Base-by-base conservation (phyloP, 2,113 vertebrate species). In the Phyllostomus discolor region DNA sequence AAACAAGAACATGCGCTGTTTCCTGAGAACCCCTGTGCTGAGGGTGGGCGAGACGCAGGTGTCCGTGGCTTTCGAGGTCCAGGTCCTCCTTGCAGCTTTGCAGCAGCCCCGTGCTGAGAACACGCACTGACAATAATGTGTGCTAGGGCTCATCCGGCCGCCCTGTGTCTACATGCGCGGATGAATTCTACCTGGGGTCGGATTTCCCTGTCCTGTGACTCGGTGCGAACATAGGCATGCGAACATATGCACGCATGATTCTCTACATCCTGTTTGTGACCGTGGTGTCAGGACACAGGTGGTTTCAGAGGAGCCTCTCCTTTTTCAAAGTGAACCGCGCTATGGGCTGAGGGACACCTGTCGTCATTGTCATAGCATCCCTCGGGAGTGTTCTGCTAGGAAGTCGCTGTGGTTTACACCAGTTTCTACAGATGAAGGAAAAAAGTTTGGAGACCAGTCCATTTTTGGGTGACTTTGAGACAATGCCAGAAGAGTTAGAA, bases 381-480 rank as follows among this genome's bases (percentile, higher is more conserved):
- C 46, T 48, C 43, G 10, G 46, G 73, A n/a, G 16, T 20, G 43
- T n/a, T n/a, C 73, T 76, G 11, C 64, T 35, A 95, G 97, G 80
- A 82, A 82, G 76, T 91, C 94, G 24, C 33, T 48, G 10, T 78
- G 92, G 94, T 48, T 97, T 38, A 59, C 14, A 66, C 52, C 94
- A 48, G 89, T 86, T 85, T 95, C 82, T 69, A 62, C 35, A 66
- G 92, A 82, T 90, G 82, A 93, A 43, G 33, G 20, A 4, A 69
- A 93, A 52, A 4, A 33, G 6, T 15, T 33, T 67, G 17, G 31
- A 33, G 24, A 9, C 41, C 41, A 83, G 83, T 78, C 69, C 50
- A 4, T 96, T 96, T 48, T 83, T 54, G 22, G 4, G 62, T 80
- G 87, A 92, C 20, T 83, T 91, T 75, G 5, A 90, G 88, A 41